These are phyloP conservation scores for Aleiodes sp. DNA, from an alignment of 1,140 invertebrate species.

Conservation along the genomic window DNA sequence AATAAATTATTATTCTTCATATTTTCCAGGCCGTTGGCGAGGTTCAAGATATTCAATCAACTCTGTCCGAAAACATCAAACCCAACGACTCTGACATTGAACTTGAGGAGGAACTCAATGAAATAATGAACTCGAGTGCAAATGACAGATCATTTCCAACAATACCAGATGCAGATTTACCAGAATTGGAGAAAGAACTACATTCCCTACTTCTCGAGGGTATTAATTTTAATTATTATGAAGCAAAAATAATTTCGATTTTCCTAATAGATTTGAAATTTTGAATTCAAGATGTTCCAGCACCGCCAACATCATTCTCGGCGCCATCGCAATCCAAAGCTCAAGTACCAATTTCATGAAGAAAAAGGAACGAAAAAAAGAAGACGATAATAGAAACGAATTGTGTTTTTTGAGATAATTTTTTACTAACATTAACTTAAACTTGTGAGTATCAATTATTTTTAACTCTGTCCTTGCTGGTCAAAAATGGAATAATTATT, in stretches of 20 bases:
- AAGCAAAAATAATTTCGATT: slow-evolving; percentile 2
- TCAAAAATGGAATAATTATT: not conserved
- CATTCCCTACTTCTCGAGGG: slow-evolving; percentile 43
- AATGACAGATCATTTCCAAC: slow-evolving; percentile 15
- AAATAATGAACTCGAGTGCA: slow-evolving; percentile 41
- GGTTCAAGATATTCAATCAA: slow-evolving; percentile 56
- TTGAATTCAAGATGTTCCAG: slow-evolving; percentile 36
- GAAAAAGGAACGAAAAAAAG: no score
- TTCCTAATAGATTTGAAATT: slow-evolving; percentile 2
- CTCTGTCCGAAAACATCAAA: slow-evolving; percentile 48
- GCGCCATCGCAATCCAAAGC: not conserved
- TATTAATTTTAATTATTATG: slow-evolving; percentile 27
- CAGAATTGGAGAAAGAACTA: slow-evolving; percentile 40
- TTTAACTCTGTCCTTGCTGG: no score
- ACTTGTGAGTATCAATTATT: slow-evolving; percentile 7
- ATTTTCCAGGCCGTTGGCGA: slow-evolving; percentile 55
- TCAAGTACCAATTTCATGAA: not conserved
- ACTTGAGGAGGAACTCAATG: slow-evolving; percentile 61
- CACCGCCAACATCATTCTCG: not conserved
- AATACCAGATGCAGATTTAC: slow-evolving; percentile 19
- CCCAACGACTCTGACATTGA: slow-evolving; percentile 51
- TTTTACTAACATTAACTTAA: slow-evolving; percentile 11
- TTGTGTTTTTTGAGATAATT: slow-evolving; percentile 17
- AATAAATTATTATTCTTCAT: not conserved
- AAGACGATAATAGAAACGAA: no score